Evolutionary conservation across 2,888 invertebrate species (phyloP).

Genomic region (Falcaria lacertinaria): DNA sequence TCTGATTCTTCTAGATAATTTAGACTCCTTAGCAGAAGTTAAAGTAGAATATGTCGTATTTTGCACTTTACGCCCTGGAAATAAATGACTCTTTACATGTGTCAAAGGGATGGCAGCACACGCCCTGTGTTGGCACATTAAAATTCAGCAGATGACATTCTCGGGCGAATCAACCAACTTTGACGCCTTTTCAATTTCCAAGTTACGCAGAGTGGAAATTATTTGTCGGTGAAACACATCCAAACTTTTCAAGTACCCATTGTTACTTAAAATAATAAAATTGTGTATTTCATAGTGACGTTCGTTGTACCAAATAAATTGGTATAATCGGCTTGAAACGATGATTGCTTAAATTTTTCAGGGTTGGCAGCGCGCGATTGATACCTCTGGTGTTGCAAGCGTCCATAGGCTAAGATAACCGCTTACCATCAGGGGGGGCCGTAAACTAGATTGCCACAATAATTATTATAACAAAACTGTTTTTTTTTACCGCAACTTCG

Average conservation of each 20-base stretch:
- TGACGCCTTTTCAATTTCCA: not conserved
- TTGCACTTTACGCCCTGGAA: conserved; percentile 11
- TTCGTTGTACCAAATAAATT: too few relatives aligned
- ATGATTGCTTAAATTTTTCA: too few relatives aligned
- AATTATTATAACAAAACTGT: too few relatives aligned
- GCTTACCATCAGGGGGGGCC: too few relatives aligned
- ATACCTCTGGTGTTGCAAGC: too few relatives aligned
- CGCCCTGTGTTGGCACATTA: conserved; percentile 10
- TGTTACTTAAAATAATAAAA: not conserved
- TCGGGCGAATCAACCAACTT: conserved; percentile 12
- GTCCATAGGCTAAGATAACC: too few relatives aligned
- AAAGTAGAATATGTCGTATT: not conserved
- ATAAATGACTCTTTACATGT: conserved; percentile 7
- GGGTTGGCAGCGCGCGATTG: too few relatives aligned
- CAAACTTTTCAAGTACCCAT: not conserved
- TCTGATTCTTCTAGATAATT: not conserved
- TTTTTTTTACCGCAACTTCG: too few relatives aligned
- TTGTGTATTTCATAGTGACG: too few relatives aligned
- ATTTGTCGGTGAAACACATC: not conserved
- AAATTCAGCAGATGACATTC: conserved; percentile 5
- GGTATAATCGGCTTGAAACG: too few relatives aligned
- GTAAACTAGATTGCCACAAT: too few relatives aligned
- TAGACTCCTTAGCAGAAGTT: not conserved
- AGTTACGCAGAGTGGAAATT: conserved; percentile 41
- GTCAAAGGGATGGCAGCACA: not conserved